Evolutionary conservation across 2,888 invertebrate genomes (phyloP).

Genomic region (Macrosiphum euphorbiae): DNA sequence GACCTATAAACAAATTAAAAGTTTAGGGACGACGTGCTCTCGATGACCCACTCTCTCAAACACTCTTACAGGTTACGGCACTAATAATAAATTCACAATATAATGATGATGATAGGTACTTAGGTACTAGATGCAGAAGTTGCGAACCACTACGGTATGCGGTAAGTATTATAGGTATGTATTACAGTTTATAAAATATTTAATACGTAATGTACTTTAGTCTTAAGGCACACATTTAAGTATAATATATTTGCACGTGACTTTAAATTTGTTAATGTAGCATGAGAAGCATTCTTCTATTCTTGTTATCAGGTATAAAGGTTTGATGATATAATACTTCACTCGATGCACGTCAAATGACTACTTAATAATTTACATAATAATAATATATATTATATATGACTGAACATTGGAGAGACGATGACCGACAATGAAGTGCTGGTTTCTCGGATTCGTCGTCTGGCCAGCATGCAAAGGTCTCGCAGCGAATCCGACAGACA

Average conservation of each 20-base stretch:
- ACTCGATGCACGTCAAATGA: not conserved
- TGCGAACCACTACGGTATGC: not conserved
- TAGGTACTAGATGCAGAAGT: not conserved
- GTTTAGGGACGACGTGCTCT: not conserved
- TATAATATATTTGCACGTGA: not conserved
- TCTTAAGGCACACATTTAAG: not conserved
- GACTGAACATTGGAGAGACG: not conserved
- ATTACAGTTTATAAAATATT: not conserved
- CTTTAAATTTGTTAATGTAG: not conserved
- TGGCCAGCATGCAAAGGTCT: slow-evolving; percentile 30
- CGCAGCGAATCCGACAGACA: slow-evolving; percentile 15
- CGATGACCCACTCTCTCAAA: not conserved
- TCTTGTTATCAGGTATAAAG: not conserved
- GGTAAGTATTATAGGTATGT: not conserved
- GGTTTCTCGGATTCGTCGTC: slow-evolving; percentile 8
- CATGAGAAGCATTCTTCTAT: not conserved
- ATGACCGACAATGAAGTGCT: not conserved
- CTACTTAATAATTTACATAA: not conserved
- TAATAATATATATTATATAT: too few relatives aligned
- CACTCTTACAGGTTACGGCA: not conserved
- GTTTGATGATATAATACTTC: not conserved
- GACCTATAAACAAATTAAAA: not conserved
- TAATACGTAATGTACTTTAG: not conserved
- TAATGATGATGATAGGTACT: not conserved
- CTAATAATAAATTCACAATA: not conserved